A percentile compares a stretch with the other conserved stretches of the same genome.
Evolutionary conservation across 2,888 invertebrate genomes (phyloP).

Genomic region (Anthoptus insignis): DNA sequence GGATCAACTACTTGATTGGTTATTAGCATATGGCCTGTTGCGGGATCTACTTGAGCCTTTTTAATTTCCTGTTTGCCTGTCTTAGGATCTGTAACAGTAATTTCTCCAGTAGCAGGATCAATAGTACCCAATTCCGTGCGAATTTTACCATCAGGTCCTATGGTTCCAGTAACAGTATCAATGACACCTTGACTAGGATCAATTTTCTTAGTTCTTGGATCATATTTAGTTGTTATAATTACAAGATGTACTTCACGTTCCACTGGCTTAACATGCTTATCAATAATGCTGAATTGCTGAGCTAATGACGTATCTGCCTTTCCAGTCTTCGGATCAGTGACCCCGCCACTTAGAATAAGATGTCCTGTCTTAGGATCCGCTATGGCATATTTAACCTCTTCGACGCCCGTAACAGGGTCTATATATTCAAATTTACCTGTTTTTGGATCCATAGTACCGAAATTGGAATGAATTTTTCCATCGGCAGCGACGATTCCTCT

Average conservation of each 20-base stretch:
- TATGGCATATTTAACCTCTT: slow-evolving; percentile 86
- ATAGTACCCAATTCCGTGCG: slow-evolving; percentile 89
- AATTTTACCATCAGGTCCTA: slow-evolving; percentile 82
- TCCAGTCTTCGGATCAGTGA: slow-evolving; percentile 87
- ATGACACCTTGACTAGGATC: slow-evolving; percentile 76
- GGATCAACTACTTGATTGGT: slow-evolving; percentile 86
- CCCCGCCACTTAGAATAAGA: slow-evolving; percentile 83
- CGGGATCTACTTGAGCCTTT: slow-evolving; percentile 84
- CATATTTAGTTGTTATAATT: slow-evolving; percentile 88
- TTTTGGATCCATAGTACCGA: slow-evolving; percentile 85
- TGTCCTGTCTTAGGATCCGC: slow-evolving; percentile 86
- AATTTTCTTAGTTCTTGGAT: slow-evolving; percentile 83
- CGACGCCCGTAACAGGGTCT: slow-evolving; percentile 85
- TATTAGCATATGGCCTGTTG: slow-evolving; percentile 85
- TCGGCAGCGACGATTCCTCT: slow-evolving; percentile 77
- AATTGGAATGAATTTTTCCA: slow-evolving; percentile 85
- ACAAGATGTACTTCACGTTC: slow-evolving; percentile 86
- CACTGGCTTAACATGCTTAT: slow-evolving; percentile 72
- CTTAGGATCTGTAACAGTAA: slow-evolving; percentile 75
- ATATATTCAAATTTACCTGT: slow-evolving; percentile 85
- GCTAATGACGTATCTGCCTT: slow-evolving; percentile 84
- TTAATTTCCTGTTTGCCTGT: slow-evolving; percentile 86
- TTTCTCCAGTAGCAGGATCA: slow-evolving; percentile 87
- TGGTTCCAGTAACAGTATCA: slow-evolving; percentile 87
- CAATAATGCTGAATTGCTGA: slow-evolving; percentile 85